Percentiles rank a stretch among this genome's conserved stretches.
phyloP scores from a whole-genome alignment of 92 coral and sea anemone genomes.

The Meandrina meandrites region DNA sequence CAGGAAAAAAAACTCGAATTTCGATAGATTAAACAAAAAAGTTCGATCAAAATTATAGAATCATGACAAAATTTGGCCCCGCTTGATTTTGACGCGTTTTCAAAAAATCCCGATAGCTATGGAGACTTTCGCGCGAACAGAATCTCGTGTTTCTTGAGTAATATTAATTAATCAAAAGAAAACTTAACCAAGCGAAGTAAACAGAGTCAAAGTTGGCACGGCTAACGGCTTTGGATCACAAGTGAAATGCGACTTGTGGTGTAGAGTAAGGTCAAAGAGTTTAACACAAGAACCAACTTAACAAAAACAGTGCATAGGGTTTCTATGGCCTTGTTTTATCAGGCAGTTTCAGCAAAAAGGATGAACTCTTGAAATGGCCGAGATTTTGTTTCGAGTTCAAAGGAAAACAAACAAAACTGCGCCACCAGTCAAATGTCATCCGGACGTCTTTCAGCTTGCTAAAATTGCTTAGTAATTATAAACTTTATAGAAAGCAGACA shows the following conservation, averaged over 20 bases:
- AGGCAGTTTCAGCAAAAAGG: background rate
- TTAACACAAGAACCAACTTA: background rate
- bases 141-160: background rate
- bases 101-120: background rate
- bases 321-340: background rate
- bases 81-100: constrained; percentile 22
- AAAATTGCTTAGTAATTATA: background rate
- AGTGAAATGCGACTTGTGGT: constrained; percentile 27
- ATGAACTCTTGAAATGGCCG: background rate
- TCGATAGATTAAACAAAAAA: background rate
- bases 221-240: constrained; percentile 31
- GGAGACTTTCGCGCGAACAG: constrained; percentile 15
- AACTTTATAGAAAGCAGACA: background rate
- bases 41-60: background rate
- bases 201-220: constrained; percentile 21
- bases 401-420: constrained; percentile 2
- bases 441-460: background rate
- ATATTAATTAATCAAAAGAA: constrained; percentile 41
- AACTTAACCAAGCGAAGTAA: constrained; percentile 44
- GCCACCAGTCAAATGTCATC: background rate
- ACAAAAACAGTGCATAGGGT: background rate
- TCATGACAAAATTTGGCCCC: constrained; percentile 23
- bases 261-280: background rate
- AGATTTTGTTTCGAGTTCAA: background rate
- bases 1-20: background rate